A percentile compares a stretch with the other conserved stretches of the same genome.
Conservation (phyloP, 2,888 invertebrate genomes). For the Empis stercorea region DNA sequence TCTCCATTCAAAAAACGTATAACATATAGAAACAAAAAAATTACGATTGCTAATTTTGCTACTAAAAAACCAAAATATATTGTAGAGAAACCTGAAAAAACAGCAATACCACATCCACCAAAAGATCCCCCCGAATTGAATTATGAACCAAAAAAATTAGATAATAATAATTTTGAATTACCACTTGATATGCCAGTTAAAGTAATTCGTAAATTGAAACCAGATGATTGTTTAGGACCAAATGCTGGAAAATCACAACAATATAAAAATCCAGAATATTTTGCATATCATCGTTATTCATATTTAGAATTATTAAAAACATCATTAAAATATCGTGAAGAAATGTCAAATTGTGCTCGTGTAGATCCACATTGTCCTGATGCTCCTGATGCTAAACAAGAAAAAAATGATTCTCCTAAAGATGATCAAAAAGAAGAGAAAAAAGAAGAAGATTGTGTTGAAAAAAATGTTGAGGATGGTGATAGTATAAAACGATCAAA, state of each 20-base stretch:
- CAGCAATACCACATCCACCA: slow-evolving; percentile 21
- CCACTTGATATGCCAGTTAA: slow-evolving; percentile 17
- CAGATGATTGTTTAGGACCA: slow-evolving; percentile 23
- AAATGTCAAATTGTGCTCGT: slow-evolving; percentile 8
- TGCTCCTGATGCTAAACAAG: neutral
- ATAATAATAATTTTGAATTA: slow-evolving; percentile 17
- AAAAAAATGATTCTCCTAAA: neutral
- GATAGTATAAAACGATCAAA: no score
- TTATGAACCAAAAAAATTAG: slow-evolving; percentile 19
- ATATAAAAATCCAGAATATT: slow-evolving; percentile 28
- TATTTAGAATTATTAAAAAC: slow-evolving; percentile 19
- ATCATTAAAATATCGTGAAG: slow-evolving; percentile 17
- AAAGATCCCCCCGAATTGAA: slow-evolving; percentile 24
- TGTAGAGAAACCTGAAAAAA: no score
- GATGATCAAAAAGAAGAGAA: neutral
- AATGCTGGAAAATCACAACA: slow-evolving; percentile 17
- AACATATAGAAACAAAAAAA: no score
- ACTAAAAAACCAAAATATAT: no score
- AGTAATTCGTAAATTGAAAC: slow-evolving; percentile 21
- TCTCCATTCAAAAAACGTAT: no score
- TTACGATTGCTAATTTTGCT: no score
- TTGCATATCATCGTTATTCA: slow-evolving; percentile 27
- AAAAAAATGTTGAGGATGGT: no score
- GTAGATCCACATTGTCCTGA: neutral
- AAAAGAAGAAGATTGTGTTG: no score